Evolutionary conservation across 2,797 vertebrate genomes (phyloP).

Genomic region (Knipowitschia caucasica): DNA sequence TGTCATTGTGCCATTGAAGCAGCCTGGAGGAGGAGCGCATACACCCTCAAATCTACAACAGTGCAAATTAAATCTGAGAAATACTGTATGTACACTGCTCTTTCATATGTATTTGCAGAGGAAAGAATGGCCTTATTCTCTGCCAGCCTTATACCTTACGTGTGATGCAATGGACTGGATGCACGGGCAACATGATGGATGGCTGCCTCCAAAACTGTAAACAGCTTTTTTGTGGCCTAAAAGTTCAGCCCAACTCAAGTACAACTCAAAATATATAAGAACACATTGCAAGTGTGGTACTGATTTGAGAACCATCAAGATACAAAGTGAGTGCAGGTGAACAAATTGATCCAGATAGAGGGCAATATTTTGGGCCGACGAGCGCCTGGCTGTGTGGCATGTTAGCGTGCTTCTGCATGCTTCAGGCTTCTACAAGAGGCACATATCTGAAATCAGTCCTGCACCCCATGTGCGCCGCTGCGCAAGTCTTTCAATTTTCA

Average conservation of each 20-base stretch:
- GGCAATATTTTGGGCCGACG: no score
- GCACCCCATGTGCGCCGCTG: no score
- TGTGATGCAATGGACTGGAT: slow-evolving; percentile 37
- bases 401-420: no score
- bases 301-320: no score
- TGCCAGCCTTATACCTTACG: slow-evolving; percentile 57
- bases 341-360: no score
- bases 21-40: slow-evolving; percentile 23
- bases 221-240: slow-evolving; percentile 32
- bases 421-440: no score
- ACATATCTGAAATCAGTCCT: no score
- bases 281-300: no score
- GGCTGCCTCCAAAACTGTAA: slow-evolving; percentile 24
- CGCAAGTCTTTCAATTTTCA: no score
- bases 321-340: no score
- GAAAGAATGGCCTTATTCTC: slow-evolving; percentile 30
- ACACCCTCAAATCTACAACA: slow-evolving; percentile 12
- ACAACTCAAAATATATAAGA: not conserved
- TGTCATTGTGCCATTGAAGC: slow-evolving; percentile 21
- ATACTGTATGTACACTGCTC: no score
- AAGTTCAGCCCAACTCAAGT: not conserved
- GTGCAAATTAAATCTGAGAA: slow-evolving; percentile 16
- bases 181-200: slow-evolving; percentile 54
- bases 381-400: no score
- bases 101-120: slow-evolving; percentile 31